These are phyloP conservation scores for Tyria jacobaeae DNA, from an alignment of 2,888 invertebrate species.

Conservation along the genomic window DNA sequence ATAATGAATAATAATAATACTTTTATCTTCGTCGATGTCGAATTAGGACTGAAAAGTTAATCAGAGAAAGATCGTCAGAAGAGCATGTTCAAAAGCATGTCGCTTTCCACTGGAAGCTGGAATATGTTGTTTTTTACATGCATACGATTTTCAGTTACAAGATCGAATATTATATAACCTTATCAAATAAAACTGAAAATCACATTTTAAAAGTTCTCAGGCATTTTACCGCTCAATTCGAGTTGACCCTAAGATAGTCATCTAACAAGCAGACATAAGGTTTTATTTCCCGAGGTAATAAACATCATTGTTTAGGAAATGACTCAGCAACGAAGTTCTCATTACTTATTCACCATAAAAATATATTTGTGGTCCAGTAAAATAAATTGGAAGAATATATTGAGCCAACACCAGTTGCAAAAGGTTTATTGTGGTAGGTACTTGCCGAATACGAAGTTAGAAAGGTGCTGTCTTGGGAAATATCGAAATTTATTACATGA, in stretches of 20 bases:
- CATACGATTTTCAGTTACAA: too few relatives aligned
- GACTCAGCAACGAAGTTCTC: not conserved
- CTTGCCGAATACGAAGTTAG: slow-evolving; percentile 35
- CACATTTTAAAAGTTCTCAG: too few relatives aligned
- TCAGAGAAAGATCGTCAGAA: too few relatives aligned
- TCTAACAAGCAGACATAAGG: not conserved
- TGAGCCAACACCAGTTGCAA: slow-evolving; percentile 23
- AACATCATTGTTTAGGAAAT: slow-evolving; percentile 7
- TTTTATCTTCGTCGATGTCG: too few relatives aligned
- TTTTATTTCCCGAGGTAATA: not conserved
- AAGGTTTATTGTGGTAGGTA: slow-evolving; percentile 35
- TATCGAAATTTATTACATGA: slow-evolving; percentile 43
- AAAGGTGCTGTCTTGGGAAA: slow-evolving; percentile 42
- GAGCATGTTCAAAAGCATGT: too few relatives aligned
- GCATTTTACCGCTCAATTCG: too few relatives aligned
- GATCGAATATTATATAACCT: too few relatives aligned
- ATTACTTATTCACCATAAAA: slow-evolving; percentile 19
- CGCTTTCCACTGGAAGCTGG: too few relatives aligned
- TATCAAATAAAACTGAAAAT: too few relatives aligned
- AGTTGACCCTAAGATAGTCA: not conserved
- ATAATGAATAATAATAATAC: too few relatives aligned
- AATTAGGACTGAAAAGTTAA: too few relatives aligned
- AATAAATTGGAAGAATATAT: slow-evolving; percentile 25
- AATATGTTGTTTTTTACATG: too few relatives aligned
- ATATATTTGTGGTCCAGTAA: slow-evolving; percentile 17